phyloP scores from a whole-genome alignment of 2,113 vertebrate species.

The Typhlomys cinereus region DNA sequence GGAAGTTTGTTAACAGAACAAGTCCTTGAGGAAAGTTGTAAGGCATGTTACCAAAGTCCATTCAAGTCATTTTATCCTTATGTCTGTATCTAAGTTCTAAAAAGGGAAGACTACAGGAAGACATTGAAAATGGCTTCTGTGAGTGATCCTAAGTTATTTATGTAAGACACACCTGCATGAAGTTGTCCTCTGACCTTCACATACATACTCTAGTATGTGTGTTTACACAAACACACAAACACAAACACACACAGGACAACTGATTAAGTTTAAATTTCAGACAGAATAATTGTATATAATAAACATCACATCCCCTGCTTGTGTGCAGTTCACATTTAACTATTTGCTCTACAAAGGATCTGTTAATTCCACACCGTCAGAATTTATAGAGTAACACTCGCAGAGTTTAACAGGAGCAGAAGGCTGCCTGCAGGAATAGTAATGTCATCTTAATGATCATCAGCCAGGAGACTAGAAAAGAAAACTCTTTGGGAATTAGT shows the following conservation, averaged over 20 bases:
- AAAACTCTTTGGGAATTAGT: background rate
- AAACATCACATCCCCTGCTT: background rate
- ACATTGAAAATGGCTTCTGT: background rate
- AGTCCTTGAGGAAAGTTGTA: background rate
- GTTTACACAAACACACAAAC: no score
- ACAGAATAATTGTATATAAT: background rate
- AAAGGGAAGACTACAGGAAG: background rate
- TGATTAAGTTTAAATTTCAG: background rate
- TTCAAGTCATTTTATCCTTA: background rate
- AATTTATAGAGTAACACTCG: background rate
- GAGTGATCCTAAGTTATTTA: background rate
- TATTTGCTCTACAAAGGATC: background rate
- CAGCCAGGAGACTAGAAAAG: background rate
- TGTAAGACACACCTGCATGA: no score
- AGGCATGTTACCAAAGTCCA: background rate
- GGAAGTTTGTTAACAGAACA: background rate
- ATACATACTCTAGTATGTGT: no score
- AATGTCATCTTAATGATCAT: no score
- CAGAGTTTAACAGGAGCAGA: background rate
- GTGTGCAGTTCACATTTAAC: constrained; percentile 18
- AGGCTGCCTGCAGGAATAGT: background rate
- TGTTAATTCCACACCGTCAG: background rate
- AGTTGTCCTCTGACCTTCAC: no score
- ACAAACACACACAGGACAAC: background rate
- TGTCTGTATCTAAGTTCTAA: background rate